Conservation (phyloP, 2,797 vertebrate species). For the Lepus townsendii region DNA sequence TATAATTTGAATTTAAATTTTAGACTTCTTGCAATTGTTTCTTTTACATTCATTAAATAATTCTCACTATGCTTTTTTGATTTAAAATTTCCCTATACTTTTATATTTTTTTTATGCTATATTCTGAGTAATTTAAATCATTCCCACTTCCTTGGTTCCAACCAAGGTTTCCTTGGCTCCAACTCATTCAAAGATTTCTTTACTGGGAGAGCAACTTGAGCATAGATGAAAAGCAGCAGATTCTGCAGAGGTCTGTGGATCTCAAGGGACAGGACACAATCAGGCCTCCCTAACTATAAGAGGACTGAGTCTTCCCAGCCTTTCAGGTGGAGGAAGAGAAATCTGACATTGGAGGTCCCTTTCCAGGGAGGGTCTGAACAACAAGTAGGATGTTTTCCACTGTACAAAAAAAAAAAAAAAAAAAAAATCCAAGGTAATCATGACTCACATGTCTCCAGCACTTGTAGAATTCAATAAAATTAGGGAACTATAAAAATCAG, state of each 20-base stretch:
- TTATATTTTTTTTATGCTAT: neutral
- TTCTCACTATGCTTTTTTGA: neutral
- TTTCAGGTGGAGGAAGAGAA: neutral
- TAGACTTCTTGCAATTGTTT: neutral
- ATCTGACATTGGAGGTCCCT: neutral
- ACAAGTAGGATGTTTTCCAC: neutral
- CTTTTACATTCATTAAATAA: neutral
- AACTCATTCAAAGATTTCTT: neutral
- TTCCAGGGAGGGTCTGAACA: neutral
- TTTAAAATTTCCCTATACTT: neutral
- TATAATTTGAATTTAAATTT: constrained; percentile 18
- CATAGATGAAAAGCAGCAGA: neutral
- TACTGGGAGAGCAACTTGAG: neutral
- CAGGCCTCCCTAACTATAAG: neutral
- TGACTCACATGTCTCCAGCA: neutral
- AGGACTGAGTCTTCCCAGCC: rapidly evolving
- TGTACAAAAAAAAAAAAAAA: neutral
- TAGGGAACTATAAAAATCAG: neutral
- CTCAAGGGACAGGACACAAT: neutral
- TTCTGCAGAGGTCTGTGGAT: neutral
- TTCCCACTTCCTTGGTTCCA: neutral
- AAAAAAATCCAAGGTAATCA: neutral
- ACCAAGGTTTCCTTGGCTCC: neutral
- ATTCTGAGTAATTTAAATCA: neutral
- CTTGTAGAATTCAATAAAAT: neutral